phyloP scores from a whole-genome alignment of 2,113 vertebrate species.

The Zosterops japonicus region DNA sequence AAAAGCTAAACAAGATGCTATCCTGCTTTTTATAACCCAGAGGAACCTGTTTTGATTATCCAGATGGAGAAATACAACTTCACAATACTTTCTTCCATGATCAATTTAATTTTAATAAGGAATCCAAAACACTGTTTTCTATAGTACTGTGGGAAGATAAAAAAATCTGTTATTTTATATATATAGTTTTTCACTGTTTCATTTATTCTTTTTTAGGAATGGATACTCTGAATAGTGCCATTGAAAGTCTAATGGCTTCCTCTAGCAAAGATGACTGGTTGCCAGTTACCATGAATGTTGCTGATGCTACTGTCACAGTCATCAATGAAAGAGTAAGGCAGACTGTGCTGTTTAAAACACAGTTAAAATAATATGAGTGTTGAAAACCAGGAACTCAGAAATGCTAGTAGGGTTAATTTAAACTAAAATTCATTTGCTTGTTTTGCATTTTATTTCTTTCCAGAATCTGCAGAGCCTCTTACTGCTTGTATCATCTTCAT shows the following conservation, averaged over 20 bases:
- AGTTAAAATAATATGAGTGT: neutral
- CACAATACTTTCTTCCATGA: neutral
- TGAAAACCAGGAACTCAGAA: neutral
- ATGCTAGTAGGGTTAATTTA: neutral
- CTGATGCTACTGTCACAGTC: constrained; percentile 93
- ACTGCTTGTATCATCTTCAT: neutral
- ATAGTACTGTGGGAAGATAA: neutral
- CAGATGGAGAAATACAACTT: neutral
- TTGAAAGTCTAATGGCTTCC: constrained; percentile 86
- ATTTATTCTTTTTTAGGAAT: constrained; percentile 80
- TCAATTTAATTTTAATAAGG: neutral
- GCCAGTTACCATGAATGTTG: constrained; percentile 92
- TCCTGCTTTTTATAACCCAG: neutral
- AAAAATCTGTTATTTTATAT: neutral
- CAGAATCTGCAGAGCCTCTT: neutral
- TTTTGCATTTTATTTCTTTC: neutral
- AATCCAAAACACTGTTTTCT: neutral
- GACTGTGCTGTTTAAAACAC: neutral
- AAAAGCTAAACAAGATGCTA: neutral
- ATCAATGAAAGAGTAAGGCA: constrained; percentile 87
- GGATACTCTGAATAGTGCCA: constrained; percentile 93
- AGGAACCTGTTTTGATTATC: neutral
- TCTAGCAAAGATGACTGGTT: constrained; percentile 90
- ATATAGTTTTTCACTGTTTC: neutral
- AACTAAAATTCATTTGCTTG: neutral